These are phyloP conservation scores for Neodiprion virginianus DNA, from an alignment of 1,140 invertebrate genomes.

Conservation along the genomic window DNA sequence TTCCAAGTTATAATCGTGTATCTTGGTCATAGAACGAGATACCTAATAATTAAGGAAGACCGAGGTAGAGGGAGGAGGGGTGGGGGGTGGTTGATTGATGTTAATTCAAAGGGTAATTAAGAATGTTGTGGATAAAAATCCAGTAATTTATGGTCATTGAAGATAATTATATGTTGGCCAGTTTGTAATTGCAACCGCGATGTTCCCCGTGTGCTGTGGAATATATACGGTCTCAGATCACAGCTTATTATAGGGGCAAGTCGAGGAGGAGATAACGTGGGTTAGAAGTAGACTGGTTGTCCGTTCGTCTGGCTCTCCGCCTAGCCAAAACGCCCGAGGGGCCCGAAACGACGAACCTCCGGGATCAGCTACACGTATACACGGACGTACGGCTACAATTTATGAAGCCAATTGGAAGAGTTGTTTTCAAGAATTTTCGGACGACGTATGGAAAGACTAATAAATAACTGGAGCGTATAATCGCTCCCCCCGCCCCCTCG, in stretches of 20 bases:
- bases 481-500: background rate
- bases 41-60: background rate
- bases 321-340: background rate
- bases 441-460: background rate
- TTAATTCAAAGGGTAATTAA: conserved; percentile 66
- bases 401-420: conserved; percentile 36
- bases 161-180: conserved; percentile 64
- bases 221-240: conserved; percentile 56
- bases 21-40: background rate
- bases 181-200: conserved; percentile 61
- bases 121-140: conserved; percentile 63
- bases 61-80: too few relatives aligned
- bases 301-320: conserved; percentile 28
- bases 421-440: conserved; percentile 36
- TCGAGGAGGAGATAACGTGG: conserved; percentile 51
- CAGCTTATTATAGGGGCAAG: conserved; percentile 59
- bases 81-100: conserved; percentile 61
- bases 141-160: conserved; percentile 64
- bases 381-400: conserved; percentile 29
- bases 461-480: conserved; percentile 5
- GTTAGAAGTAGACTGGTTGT: conserved; percentile 38
- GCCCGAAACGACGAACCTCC: conserved; percentile 12
- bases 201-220: conserved; percentile 29
- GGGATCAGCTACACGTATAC: background rate
- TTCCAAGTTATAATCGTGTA: background rate